Evolutionary conservation across 2,888 invertebrate genomes (phyloP), one percentile per base, ranked within the genome.

Genomic region (Epinotia brunnichana): DNA sequence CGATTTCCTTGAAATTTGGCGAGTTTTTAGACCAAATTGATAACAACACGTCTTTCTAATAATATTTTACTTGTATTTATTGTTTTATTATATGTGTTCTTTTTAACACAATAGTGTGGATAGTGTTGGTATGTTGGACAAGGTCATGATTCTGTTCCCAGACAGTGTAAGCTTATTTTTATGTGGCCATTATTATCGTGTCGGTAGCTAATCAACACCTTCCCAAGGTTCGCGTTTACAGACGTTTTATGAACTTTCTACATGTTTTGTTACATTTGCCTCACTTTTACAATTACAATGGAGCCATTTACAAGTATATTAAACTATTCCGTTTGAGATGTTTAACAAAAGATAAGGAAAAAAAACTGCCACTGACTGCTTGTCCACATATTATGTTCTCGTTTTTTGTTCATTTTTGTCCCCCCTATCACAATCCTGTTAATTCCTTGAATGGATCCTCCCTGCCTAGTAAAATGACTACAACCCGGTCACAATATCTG

Each of bases 111-210:
- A 35, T 39, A 7, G n/a, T 21, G 15, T 24, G 62, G 41, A 44
- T 41, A 4, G 21, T 54, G 57, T 59, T 21, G 56, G 73, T 57
- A 69, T 59, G 68, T 41, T 41, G 57, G 48, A 48, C 74, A 74
- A 74, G 74, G 74, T 74, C 70, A 62, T 53, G 69, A 70, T 74
- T 74, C 62, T 66, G 66, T 62, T 74, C 70, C 70, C 70, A 70
- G 70, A 69, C 73, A 48, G 69, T 44, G 63, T 70, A 48, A 62
- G 70, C 73, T 63, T 63, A 73, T 73, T 73, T 73, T 69, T 73
- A 73, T 73, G 73, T 63, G 54, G 60, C 71, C 68, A 62, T 73
- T 72, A 72, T 67, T 51, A 62, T 53, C 57, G 72, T 57, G 61
- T 24, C 24, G 5, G 59, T 11, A 35, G 59, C 53, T 59, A 69